A percentile compares a stretch with the other conserved stretches of the same genome.
These are phyloP conservation scores for Carlito syrichta DNA, from an alignment of 2,113 vertebrate genomes.

Conservation along the genomic window DNA sequence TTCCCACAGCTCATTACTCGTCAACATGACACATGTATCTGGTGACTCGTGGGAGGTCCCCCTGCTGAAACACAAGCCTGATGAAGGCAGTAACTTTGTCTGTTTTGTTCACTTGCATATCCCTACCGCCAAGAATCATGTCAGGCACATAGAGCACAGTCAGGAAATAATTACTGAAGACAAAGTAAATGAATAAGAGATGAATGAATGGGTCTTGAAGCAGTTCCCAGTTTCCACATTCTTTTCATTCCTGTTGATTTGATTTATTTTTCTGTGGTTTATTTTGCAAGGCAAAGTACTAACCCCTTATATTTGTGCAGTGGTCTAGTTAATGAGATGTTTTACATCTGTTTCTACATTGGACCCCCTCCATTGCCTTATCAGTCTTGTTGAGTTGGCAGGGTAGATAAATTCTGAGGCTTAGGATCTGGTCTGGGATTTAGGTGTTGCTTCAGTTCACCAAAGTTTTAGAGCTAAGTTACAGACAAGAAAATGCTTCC, in stretches of 20 bases:
- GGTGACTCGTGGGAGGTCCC: accelerated
- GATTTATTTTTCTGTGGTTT: neutral
- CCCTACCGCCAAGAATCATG: neutral
- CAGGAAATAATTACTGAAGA: neutral
- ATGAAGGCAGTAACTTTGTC: accelerated
- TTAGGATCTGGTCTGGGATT: neutral
- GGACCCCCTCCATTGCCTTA: neutral
- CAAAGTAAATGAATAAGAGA: neutral
- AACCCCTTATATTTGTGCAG: neutral
- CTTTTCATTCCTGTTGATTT: neutral
- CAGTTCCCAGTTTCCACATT: too few relatives aligned
- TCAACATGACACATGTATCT: accelerated
- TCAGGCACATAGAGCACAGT: neutral
- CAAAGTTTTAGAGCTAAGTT: neutral
- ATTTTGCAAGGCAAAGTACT: neutral
- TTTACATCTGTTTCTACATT: too few relatives aligned
- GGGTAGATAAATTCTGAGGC: neutral
- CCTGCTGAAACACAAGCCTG: neutral
- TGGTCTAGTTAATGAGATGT: too few relatives aligned
- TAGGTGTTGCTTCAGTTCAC: neutral
- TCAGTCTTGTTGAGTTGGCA: neutral
- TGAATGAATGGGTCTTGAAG: neutral
- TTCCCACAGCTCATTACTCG: accelerated
- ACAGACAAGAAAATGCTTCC: neutral
- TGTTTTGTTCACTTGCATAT: neutral